phyloP scores from a whole-genome alignment of 2,888 invertebrate species.

The Chelonus formosanus region DNA sequence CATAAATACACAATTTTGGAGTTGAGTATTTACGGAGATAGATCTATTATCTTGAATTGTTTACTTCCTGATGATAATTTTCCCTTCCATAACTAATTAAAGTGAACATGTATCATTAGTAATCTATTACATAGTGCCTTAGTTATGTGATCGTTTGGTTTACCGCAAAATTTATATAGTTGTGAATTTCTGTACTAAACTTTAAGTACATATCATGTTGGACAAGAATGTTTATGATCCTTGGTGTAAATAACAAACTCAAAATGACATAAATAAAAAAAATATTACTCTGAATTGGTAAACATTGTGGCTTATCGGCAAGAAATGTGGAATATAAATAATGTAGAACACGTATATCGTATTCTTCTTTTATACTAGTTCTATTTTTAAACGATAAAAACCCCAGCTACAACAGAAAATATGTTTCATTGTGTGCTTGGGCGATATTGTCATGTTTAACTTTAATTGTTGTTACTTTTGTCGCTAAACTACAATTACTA shows the following conservation, averaged over 20 bases:
- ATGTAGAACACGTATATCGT: slow-evolving; percentile 30
- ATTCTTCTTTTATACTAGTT: slow-evolving; percentile 24
- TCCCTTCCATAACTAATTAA: too few species aligned
- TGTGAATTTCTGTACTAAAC: too few species aligned
- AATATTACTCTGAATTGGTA: slow-evolving; percentile 25
- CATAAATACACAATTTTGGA: too few species aligned
- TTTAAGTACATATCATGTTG: background rate
- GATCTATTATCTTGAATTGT: too few species aligned
- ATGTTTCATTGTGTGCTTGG: slow-evolving; percentile 13
- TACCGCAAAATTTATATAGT: too few species aligned
- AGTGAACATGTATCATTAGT: too few species aligned
- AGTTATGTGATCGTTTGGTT: too few species aligned
- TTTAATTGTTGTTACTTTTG: slow-evolving; percentile 6
- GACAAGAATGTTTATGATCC: too few species aligned
- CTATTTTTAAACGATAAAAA: slow-evolving; percentile 23
- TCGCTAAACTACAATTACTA: background rate
- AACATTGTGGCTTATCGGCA: slow-evolving; percentile 23
- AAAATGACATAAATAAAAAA: slow-evolving; percentile 6
- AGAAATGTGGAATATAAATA: slow-evolving; percentile 26
- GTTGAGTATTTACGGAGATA: too few species aligned
- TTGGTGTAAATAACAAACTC: too few species aligned
- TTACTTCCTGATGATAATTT: too few species aligned
- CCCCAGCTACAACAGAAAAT: slow-evolving; percentile 17
- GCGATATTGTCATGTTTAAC: slow-evolving; percentile 4
- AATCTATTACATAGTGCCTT: too few species aligned